Evolutionary conservation across 2,113 vertebrate genomes (phyloP), one percentile per base, ranked within the genome.

Genomic region (Tringa solitaria): DNA sequence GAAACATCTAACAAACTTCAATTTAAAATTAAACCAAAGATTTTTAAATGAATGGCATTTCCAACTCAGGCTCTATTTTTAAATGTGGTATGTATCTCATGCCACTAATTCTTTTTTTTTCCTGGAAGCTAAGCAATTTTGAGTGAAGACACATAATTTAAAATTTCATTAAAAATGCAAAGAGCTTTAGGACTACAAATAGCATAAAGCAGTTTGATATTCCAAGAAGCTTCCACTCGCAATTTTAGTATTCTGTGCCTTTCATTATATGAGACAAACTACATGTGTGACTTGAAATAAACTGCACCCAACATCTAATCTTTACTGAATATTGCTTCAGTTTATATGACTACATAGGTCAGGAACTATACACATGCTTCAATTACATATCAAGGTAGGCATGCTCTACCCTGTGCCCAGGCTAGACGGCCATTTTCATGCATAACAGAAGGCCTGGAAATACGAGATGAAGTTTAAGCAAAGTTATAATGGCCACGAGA

Each of bases 61-160:
- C 86, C 69, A 94, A 43, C 54, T 70, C 1, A 0, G 46, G 33
- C 28, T 79, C 92, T 91, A 89, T 81, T 97, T 96, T 93, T 93
- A 87, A 89, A 85, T 8, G 5, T 0, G 0, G 46, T 64, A 81
- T 7, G 68, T 54, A 92, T 87, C 73, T 96, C 92, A 77, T 24
- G 33, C 53, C 72, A 89, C 91, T n/a, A 92, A 74, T 67, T 86
- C 50, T 8, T 48, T 48, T 48, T 48, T 57, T 84, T 75, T 89
- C 69, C 73, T 84, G 93, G 46, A 94, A 94, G 89, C 89, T 64
- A 56, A 95, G 80, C 84, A 84, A 93, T 95, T 91, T 90, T 87
- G 50, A 94, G 53, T 48, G 65, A 76, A 85, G 78, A 85, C 77
- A 88, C 65, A 19, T 53, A 64, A 82, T 53, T 79, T 53, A 59